These are phyloP conservation scores for Drosophila sp. DNA, from an alignment of 1,140 invertebrate genomes.

Conservation along the genomic window DNA sequence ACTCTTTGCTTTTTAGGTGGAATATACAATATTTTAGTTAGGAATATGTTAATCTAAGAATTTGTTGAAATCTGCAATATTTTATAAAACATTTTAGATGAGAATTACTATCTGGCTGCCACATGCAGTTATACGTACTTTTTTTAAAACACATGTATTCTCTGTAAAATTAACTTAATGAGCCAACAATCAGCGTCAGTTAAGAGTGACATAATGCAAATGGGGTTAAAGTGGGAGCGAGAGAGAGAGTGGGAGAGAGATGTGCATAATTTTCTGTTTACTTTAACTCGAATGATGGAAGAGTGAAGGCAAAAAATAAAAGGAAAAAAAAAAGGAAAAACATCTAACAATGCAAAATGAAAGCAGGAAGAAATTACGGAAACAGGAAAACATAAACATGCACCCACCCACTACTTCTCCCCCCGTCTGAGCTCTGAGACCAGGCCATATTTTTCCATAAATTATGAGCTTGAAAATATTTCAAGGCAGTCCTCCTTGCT, in stretches of 20 bases:
- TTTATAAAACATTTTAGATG: too few relatives aligned
- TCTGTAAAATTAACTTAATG: slow-evolving; percentile 39
- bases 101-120: too few relatives aligned
- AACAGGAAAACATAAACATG: slow-evolving; percentile 79
- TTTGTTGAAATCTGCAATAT: too few relatives aligned
- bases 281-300: background rate
- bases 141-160: background rate
- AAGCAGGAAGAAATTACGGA: slow-evolving; percentile 76
- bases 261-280: slow-evolving; percentile 47
- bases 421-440: background rate
- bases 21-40: too few relatives aligned
- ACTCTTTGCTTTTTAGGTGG: too few relatives aligned
- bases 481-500: slow-evolving; percentile 50
- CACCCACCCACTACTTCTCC: background rate
- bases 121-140: background rate
- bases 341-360: slow-evolving; percentile 44
- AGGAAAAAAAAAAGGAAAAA: slow-evolving; percentile 21
- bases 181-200: slow-evolving; percentile 37
- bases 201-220: slow-evolving; percentile 26
- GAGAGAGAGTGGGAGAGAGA: slow-evolving; percentile 9
- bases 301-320: slow-evolving; percentile 40
- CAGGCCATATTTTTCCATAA: slow-evolving; percentile 69
- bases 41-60: too few relatives aligned
- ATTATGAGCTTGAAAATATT: slow-evolving; percentile 70
- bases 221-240: slow-evolving; percentile 3